These are phyloP conservation scores for Catotricha subobsoleta DNA, from an alignment of 2,888 invertebrate species.

Conservation along the genomic window DNA sequence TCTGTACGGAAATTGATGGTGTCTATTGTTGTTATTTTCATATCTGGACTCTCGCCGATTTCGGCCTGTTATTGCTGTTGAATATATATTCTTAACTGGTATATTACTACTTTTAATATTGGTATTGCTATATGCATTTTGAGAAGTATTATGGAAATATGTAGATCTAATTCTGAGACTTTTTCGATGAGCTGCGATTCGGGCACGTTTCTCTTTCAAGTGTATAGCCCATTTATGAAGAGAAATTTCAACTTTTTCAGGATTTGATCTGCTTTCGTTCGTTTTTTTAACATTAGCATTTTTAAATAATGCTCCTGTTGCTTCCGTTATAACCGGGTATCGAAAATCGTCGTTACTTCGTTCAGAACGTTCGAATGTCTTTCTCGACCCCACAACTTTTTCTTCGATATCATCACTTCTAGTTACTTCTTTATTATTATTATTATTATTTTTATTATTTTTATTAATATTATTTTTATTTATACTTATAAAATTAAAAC, in stretches of 20 bases:
- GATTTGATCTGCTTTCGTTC: background rate
- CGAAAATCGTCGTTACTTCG: slow-evolving; percentile 4
- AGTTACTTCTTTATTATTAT: slow-evolving; percentile 9
- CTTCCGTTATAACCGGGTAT: background rate
- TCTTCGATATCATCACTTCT: slow-evolving; percentile 3
- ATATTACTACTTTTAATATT: no score
- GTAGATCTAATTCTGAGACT: slow-evolving; percentile 2
- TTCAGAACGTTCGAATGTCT: slow-evolving; percentile 7
- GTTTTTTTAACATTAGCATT: background rate
- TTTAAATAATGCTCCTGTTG: background rate
- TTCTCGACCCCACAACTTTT: slow-evolving; percentile 5
- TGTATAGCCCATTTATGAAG: slow-evolving; percentile 5
- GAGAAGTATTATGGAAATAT: background rate
- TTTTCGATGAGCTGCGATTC: slow-evolving; percentile 9
- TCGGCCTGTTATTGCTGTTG: background rate
- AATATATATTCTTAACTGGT: background rate
- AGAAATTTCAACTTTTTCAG: background rate
- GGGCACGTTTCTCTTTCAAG: slow-evolving; percentile 7
- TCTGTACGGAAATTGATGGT: background rate
- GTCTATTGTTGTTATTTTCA: background rate
- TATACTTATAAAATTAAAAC: slow-evolving; percentile 4
- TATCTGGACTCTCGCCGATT: slow-evolving; percentile 5
- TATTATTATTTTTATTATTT: slow-evolving; percentile 14
- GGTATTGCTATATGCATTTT: background rate
- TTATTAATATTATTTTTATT: slow-evolving; percentile 26